Evolutionary conservation across 2,113 vertebrate species (phyloP).

Genomic region (Coptodon rendalli): DNA sequence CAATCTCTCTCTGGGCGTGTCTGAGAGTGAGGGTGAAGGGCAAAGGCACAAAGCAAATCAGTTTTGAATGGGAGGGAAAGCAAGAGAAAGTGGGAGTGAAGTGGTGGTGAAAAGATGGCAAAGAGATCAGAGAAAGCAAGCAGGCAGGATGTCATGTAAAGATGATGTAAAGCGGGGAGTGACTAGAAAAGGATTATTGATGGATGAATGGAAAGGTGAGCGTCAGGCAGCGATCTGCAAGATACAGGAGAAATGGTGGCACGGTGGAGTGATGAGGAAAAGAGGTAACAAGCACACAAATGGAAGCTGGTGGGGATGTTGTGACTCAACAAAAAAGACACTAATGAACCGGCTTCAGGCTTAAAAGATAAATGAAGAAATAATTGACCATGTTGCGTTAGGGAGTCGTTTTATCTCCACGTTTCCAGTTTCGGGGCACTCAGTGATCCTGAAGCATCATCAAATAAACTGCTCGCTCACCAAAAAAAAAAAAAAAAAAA

Average conservation of each 20-base stretch:
- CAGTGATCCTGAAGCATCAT: neutral
- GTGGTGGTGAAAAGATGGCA: neutral
- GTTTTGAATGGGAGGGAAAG: neutral
- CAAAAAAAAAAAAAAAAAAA: neutral
- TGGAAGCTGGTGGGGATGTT: neutral
- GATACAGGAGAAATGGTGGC: neutral
- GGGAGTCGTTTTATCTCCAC: neutral
- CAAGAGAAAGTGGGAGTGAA: neutral
- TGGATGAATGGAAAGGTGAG: neutral
- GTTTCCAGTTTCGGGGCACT: neutral
- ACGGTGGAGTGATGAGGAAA: neutral
- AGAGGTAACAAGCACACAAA: neutral
- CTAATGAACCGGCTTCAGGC: neutral
- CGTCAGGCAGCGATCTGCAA: accelerated
- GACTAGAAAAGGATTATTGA: neutral
- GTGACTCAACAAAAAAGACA: neutral
- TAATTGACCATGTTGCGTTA: neutral
- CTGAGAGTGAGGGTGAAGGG: neutral
- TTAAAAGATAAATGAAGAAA: neutral
- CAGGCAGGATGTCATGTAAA: neutral
- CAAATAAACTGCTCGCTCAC: neutral
- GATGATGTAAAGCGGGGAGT: accelerated
- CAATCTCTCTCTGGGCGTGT: neutral
- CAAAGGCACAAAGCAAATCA: neutral
- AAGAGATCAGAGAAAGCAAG: neutral